These are phyloP conservation scores for Himantopus leucocephalus DNA, from an alignment of 2,113 vertebrate species.

Conservation along the genomic window DNA sequence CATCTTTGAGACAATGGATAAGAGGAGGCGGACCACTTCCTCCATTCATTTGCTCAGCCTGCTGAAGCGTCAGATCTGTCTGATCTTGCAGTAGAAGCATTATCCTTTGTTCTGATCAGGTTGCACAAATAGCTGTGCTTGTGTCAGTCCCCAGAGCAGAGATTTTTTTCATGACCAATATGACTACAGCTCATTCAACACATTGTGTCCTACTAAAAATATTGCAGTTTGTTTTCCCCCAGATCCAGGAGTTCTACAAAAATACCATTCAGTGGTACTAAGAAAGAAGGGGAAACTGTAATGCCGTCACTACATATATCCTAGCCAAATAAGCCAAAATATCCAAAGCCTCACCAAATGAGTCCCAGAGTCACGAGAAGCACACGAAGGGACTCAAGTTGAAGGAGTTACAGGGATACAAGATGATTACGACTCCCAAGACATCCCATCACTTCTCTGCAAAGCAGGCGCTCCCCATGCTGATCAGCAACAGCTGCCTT, in stretches of 20 bases:
- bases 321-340: neutral
- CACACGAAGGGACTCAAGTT: neutral
- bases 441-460: neutral
- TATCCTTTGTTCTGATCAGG: constrained; percentile 64
- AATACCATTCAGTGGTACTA: neutral
- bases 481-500: neutral
- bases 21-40: constrained; percentile 48
- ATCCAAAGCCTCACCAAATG: neutral
- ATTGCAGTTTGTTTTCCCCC: neutral
- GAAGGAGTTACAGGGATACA: neutral
- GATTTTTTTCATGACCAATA: neutral
- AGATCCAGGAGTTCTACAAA: neutral
- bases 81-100: constrained; percentile 39
- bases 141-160: neutral
- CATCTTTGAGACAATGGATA: constrained; percentile 51
- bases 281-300: neutral
- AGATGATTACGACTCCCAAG: neutral
- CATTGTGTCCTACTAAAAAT: neutral
- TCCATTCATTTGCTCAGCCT: constrained; percentile 53
- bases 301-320: neutral
- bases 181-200: neutral
- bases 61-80: constrained; percentile 45
- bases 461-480: neutral
- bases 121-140: constrained; percentile 42
- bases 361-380: neutral